Percentiles rank a stretch among this genome's conserved stretches.
Conservation (phyloP, 2,113 vertebrate genomes). For the Sphyrna mokarran region DNA sequence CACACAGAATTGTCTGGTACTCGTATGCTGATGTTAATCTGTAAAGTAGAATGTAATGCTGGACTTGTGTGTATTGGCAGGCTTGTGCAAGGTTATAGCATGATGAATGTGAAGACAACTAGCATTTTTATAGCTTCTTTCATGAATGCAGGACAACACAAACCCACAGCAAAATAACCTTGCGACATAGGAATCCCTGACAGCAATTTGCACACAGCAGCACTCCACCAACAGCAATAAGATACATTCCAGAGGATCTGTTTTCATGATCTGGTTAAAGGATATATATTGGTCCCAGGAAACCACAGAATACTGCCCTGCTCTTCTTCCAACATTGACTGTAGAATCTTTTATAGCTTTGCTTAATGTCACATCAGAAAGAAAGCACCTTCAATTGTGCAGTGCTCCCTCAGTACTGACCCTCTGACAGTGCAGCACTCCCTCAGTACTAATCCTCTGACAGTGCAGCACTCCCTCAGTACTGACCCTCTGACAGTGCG, state of each 20-base stretch:
- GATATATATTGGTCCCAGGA: too few relatives aligned
- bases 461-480: neutral
- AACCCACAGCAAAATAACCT: neutral
- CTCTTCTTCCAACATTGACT: too few relatives aligned
- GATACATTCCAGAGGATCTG: neutral
- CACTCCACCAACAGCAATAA: neutral
- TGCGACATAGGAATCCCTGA: neutral
- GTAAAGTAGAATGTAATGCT: neutral
- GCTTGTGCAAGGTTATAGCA: neutral
- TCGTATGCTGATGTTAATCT: neutral
- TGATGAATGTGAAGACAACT: neutral
- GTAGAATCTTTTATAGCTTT: too few relatives aligned
- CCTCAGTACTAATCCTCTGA: neutral
- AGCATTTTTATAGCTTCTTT: neutral
- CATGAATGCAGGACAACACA: neutral
- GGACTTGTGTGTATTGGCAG: neutral
- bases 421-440: neutral
- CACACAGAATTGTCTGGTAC: neutral
- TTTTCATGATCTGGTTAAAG: too few relatives aligned
- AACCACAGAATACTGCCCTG: too few relatives aligned
- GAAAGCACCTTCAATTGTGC: neutral
- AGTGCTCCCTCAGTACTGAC: neutral
- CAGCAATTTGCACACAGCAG: neutral
- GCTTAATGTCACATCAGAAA: neutral
- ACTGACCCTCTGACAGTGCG: neutral